Base-by-base conservation (phyloP, 1,140 invertebrate species). In the Alviniconcha marisindica region DNA sequence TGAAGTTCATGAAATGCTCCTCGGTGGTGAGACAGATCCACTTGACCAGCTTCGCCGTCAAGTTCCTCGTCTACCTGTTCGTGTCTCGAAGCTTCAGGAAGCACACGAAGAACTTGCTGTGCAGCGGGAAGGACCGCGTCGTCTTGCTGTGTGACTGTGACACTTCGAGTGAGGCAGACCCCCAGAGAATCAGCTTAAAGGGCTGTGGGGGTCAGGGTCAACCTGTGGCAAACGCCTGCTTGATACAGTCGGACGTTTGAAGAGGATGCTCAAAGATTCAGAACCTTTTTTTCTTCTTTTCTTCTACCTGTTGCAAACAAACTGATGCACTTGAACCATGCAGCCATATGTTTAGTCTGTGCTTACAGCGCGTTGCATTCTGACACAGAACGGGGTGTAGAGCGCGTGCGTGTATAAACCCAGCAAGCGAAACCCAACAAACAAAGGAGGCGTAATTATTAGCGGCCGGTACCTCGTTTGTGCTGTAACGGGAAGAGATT, bases 11-110 rank as follows among this genome's bases (percentile, higher is more conserved):
- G 28, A 74, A 40, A 24, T 40, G n/a, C 12, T 40, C 51, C 18
- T 40, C 36, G 0, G 44, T 82, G 21, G 42, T 51, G 24, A 28
- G 44, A 28, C 31, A 33, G 21, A 12, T 74, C n/a, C 48, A 56
- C 66, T 21, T 74, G 24, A 10, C 36, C 63, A 74, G 36, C 44
- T 82, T 82, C 44, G 81, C 81, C 28, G 5, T 73, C 33, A 82
- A 82, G 71, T 51, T 48, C 15, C 40, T 82, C 33, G 24, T 74
- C 14, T 82, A 82, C 36, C 42, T 82, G 31, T 7, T 24, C 7
- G 42, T 73, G 28, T 82, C 81, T 7, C 21, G 21, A 0, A 33
- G 33, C 28, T 56, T 76, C 51, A 0, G 81, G 21, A 74, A 73
- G 33, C 28, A 51, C 40, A 44, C 42, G n/a, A 18, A 21, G 2